Evolutionary conservation across 2,888 invertebrate genomes (phyloP).

Genomic region (Terebella lapidaria): DNA sequence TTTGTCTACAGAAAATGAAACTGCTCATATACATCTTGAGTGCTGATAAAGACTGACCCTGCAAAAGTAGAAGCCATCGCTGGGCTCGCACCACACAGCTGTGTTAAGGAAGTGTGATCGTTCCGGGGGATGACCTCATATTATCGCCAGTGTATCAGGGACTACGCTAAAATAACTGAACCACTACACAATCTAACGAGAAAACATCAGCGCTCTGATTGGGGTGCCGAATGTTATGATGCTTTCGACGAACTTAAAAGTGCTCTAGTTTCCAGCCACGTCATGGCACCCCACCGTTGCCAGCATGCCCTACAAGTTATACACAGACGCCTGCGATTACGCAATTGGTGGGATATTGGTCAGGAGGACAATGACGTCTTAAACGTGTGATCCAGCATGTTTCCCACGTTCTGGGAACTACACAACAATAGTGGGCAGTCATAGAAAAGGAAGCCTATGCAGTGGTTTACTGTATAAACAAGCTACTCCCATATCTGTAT

Average conservation of each 20-base stretch:
- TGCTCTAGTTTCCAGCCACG: background rate
- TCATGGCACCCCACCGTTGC: background rate
- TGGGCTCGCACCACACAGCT: background rate
- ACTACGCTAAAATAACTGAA: background rate
- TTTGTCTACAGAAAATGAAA: slow-evolving; percentile 1
- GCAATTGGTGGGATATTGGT: slow-evolving; percentile 4
- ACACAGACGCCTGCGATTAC: slow-evolving; percentile 7
- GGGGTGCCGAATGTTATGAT: background rate
- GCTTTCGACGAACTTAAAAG: slow-evolving; percentile 9
- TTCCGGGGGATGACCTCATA: slow-evolving; percentile 8
- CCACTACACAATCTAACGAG: background rate
- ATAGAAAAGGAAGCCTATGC: slow-evolving; percentile 11
- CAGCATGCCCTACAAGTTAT: slow-evolving; percentile 2
- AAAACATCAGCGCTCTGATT: background rate
- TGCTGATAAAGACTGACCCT: slow-evolving; percentile 7
- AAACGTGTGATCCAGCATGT: slow-evolving; percentile 7
- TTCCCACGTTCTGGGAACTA: background rate
- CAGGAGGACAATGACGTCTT: slow-evolving; percentile 5
- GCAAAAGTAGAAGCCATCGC: slow-evolving; percentile 5
- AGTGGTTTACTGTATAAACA: background rate
- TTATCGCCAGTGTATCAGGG: slow-evolving; percentile 5
- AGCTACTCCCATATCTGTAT: slow-evolving; percentile 3
- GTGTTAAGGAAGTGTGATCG: slow-evolving; percentile 4
- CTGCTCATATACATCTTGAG: slow-evolving; percentile 1
- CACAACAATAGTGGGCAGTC: slow-evolving; percentile 3